Evolutionary conservation across 2,113 vertebrate genomes (phyloP).

Genomic region (Oncorhynchus clarkii): DNA sequence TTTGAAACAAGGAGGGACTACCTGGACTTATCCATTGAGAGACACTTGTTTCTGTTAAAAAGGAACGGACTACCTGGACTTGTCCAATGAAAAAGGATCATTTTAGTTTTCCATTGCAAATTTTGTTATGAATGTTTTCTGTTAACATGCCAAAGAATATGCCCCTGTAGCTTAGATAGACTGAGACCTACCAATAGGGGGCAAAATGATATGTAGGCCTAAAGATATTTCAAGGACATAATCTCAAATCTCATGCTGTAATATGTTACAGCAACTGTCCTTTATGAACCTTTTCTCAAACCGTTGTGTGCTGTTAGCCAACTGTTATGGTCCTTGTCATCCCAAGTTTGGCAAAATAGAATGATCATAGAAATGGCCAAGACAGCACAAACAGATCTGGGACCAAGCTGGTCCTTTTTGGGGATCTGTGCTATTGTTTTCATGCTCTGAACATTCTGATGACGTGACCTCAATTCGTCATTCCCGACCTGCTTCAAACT

Average conservation of each 20-base stretch:
- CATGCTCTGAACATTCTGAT: not conserved
- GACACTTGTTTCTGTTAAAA: too few species aligned
- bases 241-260: not conserved
- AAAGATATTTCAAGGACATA: not conserved
- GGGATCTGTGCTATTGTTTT: too few species aligned
- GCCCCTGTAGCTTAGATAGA: not conserved
- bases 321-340: not conserved
- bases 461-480: not conserved
- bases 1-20: too few species aligned
- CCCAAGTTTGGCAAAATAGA: too few species aligned
- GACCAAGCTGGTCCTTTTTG: too few species aligned
- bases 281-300: too few species aligned
- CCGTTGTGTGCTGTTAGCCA: not conserved
- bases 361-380: too few species aligned
- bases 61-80: too few species aligned
- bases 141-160: not conserved
- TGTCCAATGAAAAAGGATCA: too few species aligned
- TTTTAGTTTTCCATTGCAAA: too few species aligned
- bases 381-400: too few species aligned
- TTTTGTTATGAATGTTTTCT: not conserved
- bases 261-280: not conserved
- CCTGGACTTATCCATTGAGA: too few species aligned
- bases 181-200: not conserved
- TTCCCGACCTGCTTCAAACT: slow-evolving; percentile 3
- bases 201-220: not conserved